Conservation (phyloP, 1,140 invertebrate species). For the Drosophila micromelanica region DNA sequence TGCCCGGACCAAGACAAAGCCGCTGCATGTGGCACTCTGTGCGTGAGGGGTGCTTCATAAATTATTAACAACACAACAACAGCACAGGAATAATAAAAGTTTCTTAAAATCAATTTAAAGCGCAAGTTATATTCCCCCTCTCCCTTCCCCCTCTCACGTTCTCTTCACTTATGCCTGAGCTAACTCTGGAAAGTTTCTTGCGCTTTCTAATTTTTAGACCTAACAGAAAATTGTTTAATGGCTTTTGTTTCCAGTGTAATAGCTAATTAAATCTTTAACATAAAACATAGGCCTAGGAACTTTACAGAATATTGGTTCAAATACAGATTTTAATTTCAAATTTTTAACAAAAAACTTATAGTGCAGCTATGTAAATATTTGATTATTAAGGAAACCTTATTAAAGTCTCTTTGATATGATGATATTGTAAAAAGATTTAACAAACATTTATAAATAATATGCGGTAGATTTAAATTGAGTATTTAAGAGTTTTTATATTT, state of each 20-base stretch:
- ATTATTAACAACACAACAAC: slow-evolving; percentile 6
- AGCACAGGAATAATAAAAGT: slow-evolving; percentile 24
- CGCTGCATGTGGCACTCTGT: slow-evolving; percentile 26
- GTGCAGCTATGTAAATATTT: no score
- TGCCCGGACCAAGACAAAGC: slow-evolving; percentile 13
- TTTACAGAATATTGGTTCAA: no score
- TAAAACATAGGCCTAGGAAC: not conserved
- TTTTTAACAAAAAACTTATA: no score
- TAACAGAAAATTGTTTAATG: slow-evolving; percentile 5
- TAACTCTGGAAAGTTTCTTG: not conserved
- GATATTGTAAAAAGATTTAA: no score
- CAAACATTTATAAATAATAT: no score
- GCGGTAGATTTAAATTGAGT: no score
- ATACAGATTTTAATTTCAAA: no score
- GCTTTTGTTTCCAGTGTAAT: not conserved
- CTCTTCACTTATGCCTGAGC: not conserved
- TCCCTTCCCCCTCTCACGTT: no score
- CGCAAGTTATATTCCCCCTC: slow-evolving; percentile 11
- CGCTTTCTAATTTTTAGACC: slow-evolving; percentile 18
- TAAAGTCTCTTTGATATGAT: no score
- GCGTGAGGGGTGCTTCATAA: slow-evolving; percentile 30
- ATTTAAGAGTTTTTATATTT: no score
- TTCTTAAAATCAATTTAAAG: slow-evolving; percentile 40
- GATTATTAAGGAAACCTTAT: no score
- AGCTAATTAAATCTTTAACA: not conserved